phyloP scores from a whole-genome alignment of 2,888 invertebrate species.

The Athalia circularis region DNA sequence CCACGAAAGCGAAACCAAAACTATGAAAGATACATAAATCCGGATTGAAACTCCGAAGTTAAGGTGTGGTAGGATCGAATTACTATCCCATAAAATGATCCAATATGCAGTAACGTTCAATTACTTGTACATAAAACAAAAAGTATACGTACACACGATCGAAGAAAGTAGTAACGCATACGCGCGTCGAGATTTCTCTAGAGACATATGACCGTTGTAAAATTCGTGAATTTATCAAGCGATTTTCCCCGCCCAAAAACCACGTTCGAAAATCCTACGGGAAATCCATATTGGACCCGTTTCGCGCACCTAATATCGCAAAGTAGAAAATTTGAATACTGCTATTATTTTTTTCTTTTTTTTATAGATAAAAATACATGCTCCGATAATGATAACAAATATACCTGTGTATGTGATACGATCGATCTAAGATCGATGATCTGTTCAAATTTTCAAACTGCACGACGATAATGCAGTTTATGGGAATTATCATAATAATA shows the following conservation, averaged over 20 bases:
- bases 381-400: too few species aligned
- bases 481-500: too few species aligned
- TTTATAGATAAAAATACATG: too few species aligned
- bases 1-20: not conserved
- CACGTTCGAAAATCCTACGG: constrained; percentile 2
- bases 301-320: too few species aligned
- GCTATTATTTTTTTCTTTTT: too few species aligned
- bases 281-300: too few species aligned
- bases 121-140: constrained; percentile 5
- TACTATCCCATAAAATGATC: constrained; percentile 37
- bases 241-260: not conserved
- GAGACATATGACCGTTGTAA: constrained; percentile 34
- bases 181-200: constrained; percentile 31
- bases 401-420: too few species aligned
- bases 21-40: not conserved
- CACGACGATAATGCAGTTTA: too few species aligned
- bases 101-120: constrained; percentile 41
- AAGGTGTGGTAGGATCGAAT: constrained; percentile 22
- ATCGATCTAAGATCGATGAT: too few species aligned
- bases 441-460: too few species aligned
- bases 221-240: constrained; percentile 24
- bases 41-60: constrained; percentile 21
- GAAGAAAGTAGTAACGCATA: constrained; percentile 20
- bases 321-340: too few species aligned
- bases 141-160: not conserved